Evolutionary conservation across 2,888 invertebrate species (phyloP), one percentile per base, ranked within the genome.

Genomic region (Lamellibrachia satsuma): DNA sequence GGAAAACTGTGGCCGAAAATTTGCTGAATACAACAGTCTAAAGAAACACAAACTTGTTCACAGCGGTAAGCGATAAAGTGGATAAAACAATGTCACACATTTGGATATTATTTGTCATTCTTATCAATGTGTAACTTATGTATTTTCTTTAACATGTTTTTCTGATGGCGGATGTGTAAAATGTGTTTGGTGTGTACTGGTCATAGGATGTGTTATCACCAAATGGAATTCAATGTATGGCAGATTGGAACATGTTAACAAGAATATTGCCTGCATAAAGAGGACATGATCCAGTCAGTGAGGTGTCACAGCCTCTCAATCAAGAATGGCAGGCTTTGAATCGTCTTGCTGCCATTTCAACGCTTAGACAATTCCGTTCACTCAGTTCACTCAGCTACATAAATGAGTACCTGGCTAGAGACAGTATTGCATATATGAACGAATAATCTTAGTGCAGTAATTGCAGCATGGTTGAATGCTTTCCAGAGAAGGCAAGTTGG

Each of bases 21-120:
- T 95, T 95, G 95, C 95, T 4, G 95, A 95, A 92, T 94, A 94
- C 91, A 95, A 95, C 91, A 95, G 95, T 93, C 94, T 95, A 8
- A 94, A 94, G 91, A 95, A 95, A 93, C 95, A 95, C 92, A 94
- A 93, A 92, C 92, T 95, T 11, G 94, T 94, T 39, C 95, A 95
- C 93, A 94, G 95, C 94, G 95, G 95, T 95, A 93, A 92, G 57
- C 22, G 15, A 15, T 75, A 15, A 6, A 22, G 75, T 75, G 75
- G 22, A n/a, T 2, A 15, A 75, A 75, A 75, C 75, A 22, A 39
- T 39, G 39, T 39, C 39, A 39, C 39, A 39, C 39, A 39, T 39
- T 39, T 39, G 39, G 6, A 75, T 75, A 75, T 75, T 75, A 75
- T 3, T 55, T 55, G 55, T 55, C 55, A 55, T 55, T 55, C 55